Percentiles rank a stretch among this genome's conserved stretches.
Evolutionary conservation across 2,113 vertebrate genomes (phyloP).

Genomic region (Nesoenas mayeri): DNA sequence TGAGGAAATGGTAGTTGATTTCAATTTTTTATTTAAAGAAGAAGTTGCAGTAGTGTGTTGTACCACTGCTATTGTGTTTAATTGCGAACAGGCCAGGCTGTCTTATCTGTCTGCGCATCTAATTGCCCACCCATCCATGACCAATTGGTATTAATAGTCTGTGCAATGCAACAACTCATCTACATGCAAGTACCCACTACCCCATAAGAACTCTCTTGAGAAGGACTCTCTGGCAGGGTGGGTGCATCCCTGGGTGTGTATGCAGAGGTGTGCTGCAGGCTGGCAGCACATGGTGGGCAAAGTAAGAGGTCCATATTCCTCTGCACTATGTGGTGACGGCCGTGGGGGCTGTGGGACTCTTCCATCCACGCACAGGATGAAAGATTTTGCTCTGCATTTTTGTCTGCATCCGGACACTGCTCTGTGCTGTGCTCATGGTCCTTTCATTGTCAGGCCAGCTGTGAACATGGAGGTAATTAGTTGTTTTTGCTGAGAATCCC

Average conservation of each 20-base stretch:
- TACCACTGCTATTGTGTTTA: background rate
- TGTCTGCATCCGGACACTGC: fast-evolving
- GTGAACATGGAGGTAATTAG: background rate
- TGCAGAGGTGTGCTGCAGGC: background rate
- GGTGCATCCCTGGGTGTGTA: fast-evolving
- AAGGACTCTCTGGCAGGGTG: background rate
- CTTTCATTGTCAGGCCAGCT: background rate
- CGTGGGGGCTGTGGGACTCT: fast-evolving
- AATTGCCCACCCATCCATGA: background rate
- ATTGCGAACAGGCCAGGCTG: background rate
- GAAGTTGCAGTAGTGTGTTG: background rate
- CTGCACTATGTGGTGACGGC: fast-evolving
- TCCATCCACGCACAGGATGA: background rate
- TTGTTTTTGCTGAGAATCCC: background rate
- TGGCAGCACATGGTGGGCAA: fast-evolving
- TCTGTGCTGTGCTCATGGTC: background rate
- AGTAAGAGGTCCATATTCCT: background rate
- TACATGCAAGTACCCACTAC: fast-evolving
- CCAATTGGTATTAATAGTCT: background rate
- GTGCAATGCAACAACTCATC: background rate
- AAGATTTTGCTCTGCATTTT: background rate
- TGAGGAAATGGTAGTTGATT: slow-evolving; percentile 51
- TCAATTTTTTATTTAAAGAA: background rate
- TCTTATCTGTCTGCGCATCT: background rate
- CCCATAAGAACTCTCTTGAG: background rate